phyloP scores from a whole-genome alignment of 2,113 vertebrate species.

The Elephas maximus region DNA sequence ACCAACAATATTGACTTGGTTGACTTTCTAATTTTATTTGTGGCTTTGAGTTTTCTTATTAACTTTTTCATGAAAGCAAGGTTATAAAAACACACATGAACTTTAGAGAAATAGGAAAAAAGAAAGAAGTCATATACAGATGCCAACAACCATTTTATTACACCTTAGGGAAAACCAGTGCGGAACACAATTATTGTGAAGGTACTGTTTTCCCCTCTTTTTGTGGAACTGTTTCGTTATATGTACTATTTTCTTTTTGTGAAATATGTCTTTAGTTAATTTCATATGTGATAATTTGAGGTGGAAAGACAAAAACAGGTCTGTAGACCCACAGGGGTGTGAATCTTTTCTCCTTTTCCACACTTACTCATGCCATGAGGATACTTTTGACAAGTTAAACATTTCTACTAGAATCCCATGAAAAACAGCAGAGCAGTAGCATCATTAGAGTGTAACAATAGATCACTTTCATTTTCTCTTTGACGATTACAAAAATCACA shows the following conservation, averaged over 20 bases:
- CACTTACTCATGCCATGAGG: background rate
- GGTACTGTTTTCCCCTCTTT: background rate
- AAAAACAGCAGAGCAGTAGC: background rate
- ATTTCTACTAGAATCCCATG: background rate
- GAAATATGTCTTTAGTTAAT: background rate
- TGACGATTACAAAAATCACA: background rate
- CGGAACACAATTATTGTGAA: background rate
- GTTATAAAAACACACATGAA: background rate
- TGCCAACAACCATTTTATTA: conserved; percentile 23
- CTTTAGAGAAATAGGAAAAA: background rate
- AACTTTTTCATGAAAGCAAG: background rate
- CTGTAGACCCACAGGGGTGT: background rate
- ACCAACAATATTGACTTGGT: background rate
- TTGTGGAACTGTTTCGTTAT: background rate
- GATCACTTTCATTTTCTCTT: background rate
- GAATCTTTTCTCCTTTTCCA: background rate
- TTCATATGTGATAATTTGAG: background rate
- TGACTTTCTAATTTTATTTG: conserved; percentile 55
- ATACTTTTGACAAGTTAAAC: background rate
- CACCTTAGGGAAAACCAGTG: background rate
- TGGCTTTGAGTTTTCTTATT: background rate
- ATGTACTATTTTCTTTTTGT: background rate
- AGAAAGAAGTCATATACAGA: background rate
- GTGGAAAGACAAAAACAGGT: background rate
- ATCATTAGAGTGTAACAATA: background rate